Base-by-base conservation (phyloP, 2,888 invertebrate genomes). In the Dicyrtomina minuta region DNA sequence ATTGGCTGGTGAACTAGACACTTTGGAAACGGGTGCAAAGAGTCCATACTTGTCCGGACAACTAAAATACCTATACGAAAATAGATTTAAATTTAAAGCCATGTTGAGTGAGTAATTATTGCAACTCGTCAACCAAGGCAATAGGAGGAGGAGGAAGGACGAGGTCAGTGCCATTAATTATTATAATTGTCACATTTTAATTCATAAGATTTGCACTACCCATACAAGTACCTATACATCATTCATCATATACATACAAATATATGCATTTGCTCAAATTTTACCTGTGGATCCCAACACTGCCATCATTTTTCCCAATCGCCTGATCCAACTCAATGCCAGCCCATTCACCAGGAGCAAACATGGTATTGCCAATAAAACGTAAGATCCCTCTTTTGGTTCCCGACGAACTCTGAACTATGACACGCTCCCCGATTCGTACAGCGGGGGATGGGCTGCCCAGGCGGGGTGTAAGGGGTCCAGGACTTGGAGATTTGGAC, bases 241-340 rank as follows among this genome's bases (percentile, higher is more conserved):
- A 41, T 13, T 17, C 10, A 15, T 12, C 12, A 39, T 41, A 20
- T 33, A 5, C 13, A 59, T 41, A n/a, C 51, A 17, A 13, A n/a
- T 49, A 13, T 26, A 43, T 22, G 15, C 12, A 60, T 33, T 58
- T 1, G n/a, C 17, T 22, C 2, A 56, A 59, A 53, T 22, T 53
- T 79, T 83, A 96, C 94, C 93, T 90, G 83, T 89, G 90, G 67
- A 93, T 96, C 75, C 89, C 92, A 41, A 97, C 94, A 61, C 92
- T 89, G 70, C 98, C 97, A 81, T 98, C 96, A 82, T 98, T 97
- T 84, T 97, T 97, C 3, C 98, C 98, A 71, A 90, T 84, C 0
- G 93, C 89, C 76, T 96, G 94, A 81, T 96, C 96, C 77, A 98
- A 85, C 82, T 97, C 96, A 22, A 98, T 90, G 26, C 97, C 97